A percentile compares a stretch with the other conserved stretches of the same genome.
Conservation (phyloP, 2,888 invertebrate species). For the Gnatocerus cornutus region DNA sequence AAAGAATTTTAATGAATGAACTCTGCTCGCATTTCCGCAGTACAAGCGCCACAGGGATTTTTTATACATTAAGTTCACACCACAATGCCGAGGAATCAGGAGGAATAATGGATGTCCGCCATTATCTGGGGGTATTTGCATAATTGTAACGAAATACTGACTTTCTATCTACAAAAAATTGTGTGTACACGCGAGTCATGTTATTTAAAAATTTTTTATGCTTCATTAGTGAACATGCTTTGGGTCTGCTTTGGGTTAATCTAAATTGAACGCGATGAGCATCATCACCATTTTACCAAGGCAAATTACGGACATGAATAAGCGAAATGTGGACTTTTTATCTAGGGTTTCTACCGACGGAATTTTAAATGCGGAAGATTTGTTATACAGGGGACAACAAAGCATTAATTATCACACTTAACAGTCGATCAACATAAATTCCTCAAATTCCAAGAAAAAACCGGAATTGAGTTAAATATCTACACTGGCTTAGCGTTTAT, state of each 20-base stretch:
- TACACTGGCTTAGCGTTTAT: too few species aligned
- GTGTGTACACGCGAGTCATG: constrained; percentile 20
- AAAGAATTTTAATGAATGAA: constrained; percentile 65
- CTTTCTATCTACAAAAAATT: constrained; percentile 20
- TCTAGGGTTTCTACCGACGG: not conserved
- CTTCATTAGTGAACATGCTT: constrained; percentile 31
- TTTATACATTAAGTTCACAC: constrained; percentile 28
- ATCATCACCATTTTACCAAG: constrained; percentile 8
- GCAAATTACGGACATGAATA: constrained; percentile 1
- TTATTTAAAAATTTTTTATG: constrained; percentile 20
- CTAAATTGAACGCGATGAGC: constrained; percentile 22
- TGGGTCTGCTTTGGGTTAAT: constrained; percentile 16
- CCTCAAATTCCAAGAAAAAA: too few species aligned
- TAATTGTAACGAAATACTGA: constrained; percentile 27
- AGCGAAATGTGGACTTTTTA: not conserved
- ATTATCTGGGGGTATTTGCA: constrained; percentile 22
- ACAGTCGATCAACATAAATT: too few species aligned
- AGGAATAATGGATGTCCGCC: not conserved
- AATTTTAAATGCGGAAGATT: too few species aligned
- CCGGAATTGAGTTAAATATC: too few species aligned
- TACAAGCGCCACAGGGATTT: constrained; percentile 44
- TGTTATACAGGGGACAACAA: too few species aligned
- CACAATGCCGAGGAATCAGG: not conserved
- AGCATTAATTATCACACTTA: too few species aligned
- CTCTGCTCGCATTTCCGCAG: constrained; percentile 62